These are phyloP conservation scores for Meteorus cinctellus DNA, from an alignment of 2,888 invertebrate genomes.

Conservation along the genomic window DNA sequence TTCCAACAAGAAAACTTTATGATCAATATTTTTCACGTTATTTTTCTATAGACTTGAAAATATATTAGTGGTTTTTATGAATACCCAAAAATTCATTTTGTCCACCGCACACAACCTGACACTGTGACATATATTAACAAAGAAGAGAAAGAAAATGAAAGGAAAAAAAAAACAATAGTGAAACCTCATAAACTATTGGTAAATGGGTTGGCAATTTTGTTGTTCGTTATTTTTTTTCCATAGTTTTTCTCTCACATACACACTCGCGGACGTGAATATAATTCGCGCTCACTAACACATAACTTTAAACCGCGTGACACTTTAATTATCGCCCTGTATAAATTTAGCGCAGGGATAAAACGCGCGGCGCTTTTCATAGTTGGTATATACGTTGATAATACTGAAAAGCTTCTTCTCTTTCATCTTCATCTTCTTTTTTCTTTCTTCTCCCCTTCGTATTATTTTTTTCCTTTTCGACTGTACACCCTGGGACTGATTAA, in stretches of 20 bases:
- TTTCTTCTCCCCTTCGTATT: constrained; percentile 15
- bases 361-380: constrained; percentile 42
- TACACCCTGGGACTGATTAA: constrained; percentile 39
- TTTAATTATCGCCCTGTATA: constrained; percentile 70
- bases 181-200: constrained; percentile 35
- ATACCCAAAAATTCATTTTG: not conserved
- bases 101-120: not conserved
- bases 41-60: not conserved
- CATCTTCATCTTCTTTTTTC: constrained; percentile 47
- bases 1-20: too few relatives aligned
- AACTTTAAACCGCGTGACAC: constrained; percentile 61
- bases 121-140: not conserved
- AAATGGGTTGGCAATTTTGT: constrained; percentile 1
- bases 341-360: constrained; percentile 57
- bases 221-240: constrained; percentile 29
- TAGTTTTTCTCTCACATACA: not conserved
- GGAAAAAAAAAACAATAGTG: not conserved
- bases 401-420: constrained; percentile 42
- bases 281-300: constrained; percentile 7
- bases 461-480: constrained; percentile 26
- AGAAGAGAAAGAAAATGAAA: constrained; percentile 50
- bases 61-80: not conserved
- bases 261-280: constrained; percentile 50
- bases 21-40: too few relatives aligned
- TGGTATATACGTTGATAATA: constrained; percentile 40